A percentile compares a stretch with the other conserved stretches of the same genome.
phyloP scores from a whole-genome alignment of 2,888 invertebrate species.

The Sphaerophoria taeniata region DNA sequence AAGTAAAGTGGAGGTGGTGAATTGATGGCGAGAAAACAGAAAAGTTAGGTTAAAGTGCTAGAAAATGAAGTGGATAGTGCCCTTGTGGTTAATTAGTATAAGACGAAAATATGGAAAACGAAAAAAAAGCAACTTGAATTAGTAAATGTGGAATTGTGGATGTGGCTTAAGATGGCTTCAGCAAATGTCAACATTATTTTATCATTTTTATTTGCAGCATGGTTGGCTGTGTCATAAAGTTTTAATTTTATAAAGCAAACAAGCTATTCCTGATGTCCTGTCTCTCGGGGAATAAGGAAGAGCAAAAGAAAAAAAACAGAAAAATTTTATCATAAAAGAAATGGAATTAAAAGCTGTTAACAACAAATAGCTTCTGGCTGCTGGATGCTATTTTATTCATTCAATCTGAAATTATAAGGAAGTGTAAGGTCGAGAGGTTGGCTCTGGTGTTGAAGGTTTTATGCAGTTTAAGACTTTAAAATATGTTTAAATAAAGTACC shows the following conservation, averaged over 20 bases:
- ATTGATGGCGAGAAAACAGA: background rate
- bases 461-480: no score
- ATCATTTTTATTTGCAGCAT: slow-evolving; percentile 62
- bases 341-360: no score
- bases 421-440: no score
- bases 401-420: no score
- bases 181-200: slow-evolving; percentile 66
- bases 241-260: slow-evolving; percentile 40
- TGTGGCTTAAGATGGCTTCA: slow-evolving; percentile 16
- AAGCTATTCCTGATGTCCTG: slow-evolving; percentile 36
- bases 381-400: no score
- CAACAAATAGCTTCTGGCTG: no score
- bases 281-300: slow-evolving; percentile 16
- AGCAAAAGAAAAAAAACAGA: slow-evolving; percentile 1
- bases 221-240: slow-evolving; percentile 59
- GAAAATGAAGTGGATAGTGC: slow-evolving; percentile 60
- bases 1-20: background rate
- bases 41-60: slow-evolving; percentile 19
- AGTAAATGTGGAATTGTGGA: slow-evolving; percentile 7
- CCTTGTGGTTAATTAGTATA: slow-evolving; percentile 68
- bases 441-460: no score
- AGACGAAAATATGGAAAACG: background rate
- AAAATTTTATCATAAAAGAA: no score
- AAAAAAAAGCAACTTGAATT: slow-evolving; percentile 50
- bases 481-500: no score